Percentiles rank a stretch among this genome's conserved stretches.
These are phyloP conservation scores for Megaustenia siamemsis DNA, from an alignment of 2,888 invertebrate species.

Conservation along the genomic window DNA sequence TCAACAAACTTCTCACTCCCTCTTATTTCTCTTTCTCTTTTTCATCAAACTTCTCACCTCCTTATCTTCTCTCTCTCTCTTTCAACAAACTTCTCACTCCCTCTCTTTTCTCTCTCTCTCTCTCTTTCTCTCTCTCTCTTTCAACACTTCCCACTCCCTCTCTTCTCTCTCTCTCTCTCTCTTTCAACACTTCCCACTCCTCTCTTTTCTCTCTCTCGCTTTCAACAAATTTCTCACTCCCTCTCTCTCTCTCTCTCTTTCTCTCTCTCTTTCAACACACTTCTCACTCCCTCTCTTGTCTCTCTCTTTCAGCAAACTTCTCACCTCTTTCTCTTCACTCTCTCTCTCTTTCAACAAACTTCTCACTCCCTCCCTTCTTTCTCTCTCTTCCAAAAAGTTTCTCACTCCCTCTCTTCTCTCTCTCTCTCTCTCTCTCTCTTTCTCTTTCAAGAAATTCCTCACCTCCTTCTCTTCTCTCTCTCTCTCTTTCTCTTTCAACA, in stretches of 20 bases:
- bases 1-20: too few relatives aligned
- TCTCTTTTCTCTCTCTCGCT: not conserved
- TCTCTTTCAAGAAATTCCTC: too few relatives aligned
- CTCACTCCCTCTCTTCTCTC: not conserved
- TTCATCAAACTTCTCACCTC: too few relatives aligned
- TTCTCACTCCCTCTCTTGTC: not conserved
- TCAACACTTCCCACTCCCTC: not conserved
- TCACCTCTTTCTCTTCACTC: too few relatives aligned
- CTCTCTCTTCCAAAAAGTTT: not conserved
- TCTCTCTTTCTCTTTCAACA: not conserved
- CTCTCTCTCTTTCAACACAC: too few relatives aligned
- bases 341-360: too few relatives aligned
- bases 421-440: conserved; percentile 34
- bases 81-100: too few relatives aligned
- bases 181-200: not conserved
- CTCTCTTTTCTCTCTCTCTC: not conserved
- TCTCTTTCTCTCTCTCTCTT: not conserved
- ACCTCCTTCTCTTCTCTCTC: not conserved
- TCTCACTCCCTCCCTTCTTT: too few relatives aligned
- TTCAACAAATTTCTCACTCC: too few relatives aligned
- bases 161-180: not conserved
- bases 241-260: conserved; percentile 14
- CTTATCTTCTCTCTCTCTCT: too few relatives aligned
- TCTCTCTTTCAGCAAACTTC: not conserved
- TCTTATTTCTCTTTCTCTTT: too few relatives aligned